phyloP scores from a whole-genome alignment of 2,888 invertebrate genomes.

The Trichogramma dendrolimi region DNA sequence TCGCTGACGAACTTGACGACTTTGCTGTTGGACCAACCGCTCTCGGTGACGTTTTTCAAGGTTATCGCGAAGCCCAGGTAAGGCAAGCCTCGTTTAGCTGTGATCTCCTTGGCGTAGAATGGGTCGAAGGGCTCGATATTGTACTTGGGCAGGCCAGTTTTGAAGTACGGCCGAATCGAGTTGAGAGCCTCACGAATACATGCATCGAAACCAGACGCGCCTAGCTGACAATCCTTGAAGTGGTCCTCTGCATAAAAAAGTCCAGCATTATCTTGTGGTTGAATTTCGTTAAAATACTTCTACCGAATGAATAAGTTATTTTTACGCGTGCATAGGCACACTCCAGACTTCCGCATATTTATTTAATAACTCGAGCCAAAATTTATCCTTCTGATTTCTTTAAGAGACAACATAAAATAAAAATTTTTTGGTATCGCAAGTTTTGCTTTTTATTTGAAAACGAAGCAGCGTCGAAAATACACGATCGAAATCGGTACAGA shows the following conservation, averaged over 20 bases:
- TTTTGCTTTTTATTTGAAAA: too few relatives aligned
- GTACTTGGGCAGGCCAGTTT: slow-evolving; percentile 68
- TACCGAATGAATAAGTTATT: too few relatives aligned
- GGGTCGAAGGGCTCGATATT: slow-evolving; percentile 75
- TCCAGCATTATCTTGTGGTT: background rate
- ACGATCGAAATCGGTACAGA: too few relatives aligned
- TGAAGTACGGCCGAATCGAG: slow-evolving; percentile 66
- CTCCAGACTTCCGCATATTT: too few relatives aligned
- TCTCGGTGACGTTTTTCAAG: slow-evolving; percentile 70
- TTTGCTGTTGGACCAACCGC: slow-evolving; percentile 72
- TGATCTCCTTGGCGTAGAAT: slow-evolving; percentile 66
- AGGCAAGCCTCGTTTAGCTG: slow-evolving; percentile 60
- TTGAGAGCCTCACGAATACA: slow-evolving; percentile 73
- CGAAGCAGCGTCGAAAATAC: too few relatives aligned
- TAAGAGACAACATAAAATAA: too few relatives aligned
- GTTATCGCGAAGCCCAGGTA: slow-evolving; percentile 67
- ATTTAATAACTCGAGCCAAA: too few relatives aligned
- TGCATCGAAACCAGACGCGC: slow-evolving; percentile 63
- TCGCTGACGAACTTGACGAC: slow-evolving; percentile 69
- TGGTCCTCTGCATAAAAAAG: slow-evolving; percentile 46
- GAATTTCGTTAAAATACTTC: too few relatives aligned
- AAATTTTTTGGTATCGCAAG: too few relatives aligned
- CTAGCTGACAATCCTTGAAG: slow-evolving; percentile 61
- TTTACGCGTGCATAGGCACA: too few relatives aligned
- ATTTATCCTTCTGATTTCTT: too few relatives aligned